phyloP scores from a whole-genome alignment of 2,888 invertebrate genomes.

The Caenorhabditis panamensis region DNA sequence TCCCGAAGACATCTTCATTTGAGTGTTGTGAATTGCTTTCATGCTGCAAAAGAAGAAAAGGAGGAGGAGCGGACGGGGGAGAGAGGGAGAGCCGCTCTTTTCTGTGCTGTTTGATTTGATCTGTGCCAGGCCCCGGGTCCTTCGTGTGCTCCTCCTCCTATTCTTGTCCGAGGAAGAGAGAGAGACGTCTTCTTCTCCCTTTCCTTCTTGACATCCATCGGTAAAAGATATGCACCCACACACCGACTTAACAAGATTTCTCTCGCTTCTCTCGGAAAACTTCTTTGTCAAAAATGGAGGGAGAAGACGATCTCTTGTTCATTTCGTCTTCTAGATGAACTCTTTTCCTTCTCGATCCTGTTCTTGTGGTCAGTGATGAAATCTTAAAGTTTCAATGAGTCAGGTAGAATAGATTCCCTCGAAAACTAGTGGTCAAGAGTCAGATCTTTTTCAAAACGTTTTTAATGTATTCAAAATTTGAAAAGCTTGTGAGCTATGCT shows the following conservation, averaged over 20 bases:
- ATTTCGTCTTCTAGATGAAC: slow-evolving; percentile 30
- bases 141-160: slow-evolving; percentile 38
- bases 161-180: slow-evolving; percentile 24
- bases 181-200: slow-evolving; percentile 34
- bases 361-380: too few relatives aligned
- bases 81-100: slow-evolving; percentile 9
- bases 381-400: too few relatives aligned
- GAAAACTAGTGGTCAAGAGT: too few relatives aligned
- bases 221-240: slow-evolving; percentile 59
- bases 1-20: slow-evolving; percentile 52
- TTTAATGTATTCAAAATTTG: too few relatives aligned
- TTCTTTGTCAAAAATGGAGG: slow-evolving; percentile 13
- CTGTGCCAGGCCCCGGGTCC: slow-evolving; percentile 55
- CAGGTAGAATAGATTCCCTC: too few relatives aligned
- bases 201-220: slow-evolving; percentile 45
- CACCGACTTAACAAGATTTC: slow-evolving; percentile 47
- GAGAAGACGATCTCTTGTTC: slow-evolving; percentile 37
- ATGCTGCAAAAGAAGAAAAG: slow-evolving; percentile 21
- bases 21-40: slow-evolving; percentile 54
- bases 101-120: slow-evolving; percentile 63
- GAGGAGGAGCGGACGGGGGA: not conserved
- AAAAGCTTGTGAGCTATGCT: too few relatives aligned
- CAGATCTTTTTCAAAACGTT: too few relatives aligned
- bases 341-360: too few relatives aligned
- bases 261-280: slow-evolving; percentile 16